Percentiles rank a stretch among this genome's conserved stretches.
Conservation (phyloP, 1,140 invertebrate genomes). For the Adoxophyes honmai region DNA sequence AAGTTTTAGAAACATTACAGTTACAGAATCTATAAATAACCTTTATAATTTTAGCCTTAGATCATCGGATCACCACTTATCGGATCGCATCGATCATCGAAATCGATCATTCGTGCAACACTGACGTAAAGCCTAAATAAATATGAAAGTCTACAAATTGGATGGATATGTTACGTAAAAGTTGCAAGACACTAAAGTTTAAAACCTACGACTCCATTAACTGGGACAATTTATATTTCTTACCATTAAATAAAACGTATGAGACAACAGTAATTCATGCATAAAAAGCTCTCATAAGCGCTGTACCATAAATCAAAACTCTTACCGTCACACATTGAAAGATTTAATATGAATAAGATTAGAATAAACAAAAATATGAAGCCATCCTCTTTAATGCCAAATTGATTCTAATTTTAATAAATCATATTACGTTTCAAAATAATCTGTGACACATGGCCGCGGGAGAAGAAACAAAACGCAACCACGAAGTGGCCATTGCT, state of each 20-base stretch:
- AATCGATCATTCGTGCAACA: too few species aligned
- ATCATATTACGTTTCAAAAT: slow-evolving; percentile 43
- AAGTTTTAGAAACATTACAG: too few species aligned
- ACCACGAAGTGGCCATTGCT: neutral
- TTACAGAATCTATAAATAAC: too few species aligned
- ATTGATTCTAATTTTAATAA: slow-evolving; percentile 49
- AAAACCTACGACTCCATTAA: slow-evolving; percentile 9
- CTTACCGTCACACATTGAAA: slow-evolving; percentile 32
- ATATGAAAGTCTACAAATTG: too few species aligned
- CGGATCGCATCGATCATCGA: too few species aligned
- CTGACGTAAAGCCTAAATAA: too few species aligned
- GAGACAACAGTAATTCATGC: slow-evolving; percentile 3
- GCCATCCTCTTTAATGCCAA: slow-evolving; percentile 42
- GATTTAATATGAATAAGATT: slow-evolving; percentile 47
- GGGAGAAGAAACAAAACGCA: neutral
- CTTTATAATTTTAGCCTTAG: too few species aligned
- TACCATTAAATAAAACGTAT: neutral
- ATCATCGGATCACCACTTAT: too few species aligned
- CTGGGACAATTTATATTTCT: neutral
- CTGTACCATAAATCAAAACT: slow-evolving; percentile 40
- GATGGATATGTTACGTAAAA: too few species aligned
- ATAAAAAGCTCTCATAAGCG: neutral
- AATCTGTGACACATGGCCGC: slow-evolving; percentile 25
- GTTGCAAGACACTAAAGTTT: neutral
- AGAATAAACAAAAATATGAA: slow-evolving; percentile 54